Evolutionary conservation across 2,113 vertebrate species (phyloP).

Genomic region (Lucifuga dentata): DNA sequence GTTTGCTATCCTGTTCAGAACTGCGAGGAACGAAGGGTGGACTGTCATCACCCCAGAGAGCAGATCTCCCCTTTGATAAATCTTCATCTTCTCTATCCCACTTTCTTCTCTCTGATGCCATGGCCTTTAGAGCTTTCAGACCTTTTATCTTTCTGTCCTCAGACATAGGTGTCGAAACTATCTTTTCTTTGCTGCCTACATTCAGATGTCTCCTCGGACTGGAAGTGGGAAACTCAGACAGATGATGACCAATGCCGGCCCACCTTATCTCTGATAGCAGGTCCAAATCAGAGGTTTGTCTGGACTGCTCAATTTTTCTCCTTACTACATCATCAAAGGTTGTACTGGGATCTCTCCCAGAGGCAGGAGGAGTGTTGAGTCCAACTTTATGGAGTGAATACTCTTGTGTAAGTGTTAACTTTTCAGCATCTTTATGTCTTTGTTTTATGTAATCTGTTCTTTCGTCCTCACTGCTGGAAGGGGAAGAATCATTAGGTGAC

Average conservation of each 20-base stretch:
- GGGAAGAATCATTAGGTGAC: conserved; percentile 6
- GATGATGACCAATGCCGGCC: conserved; percentile 32
- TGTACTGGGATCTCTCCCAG: conserved; percentile 6
- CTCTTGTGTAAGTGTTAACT: conserved; percentile 1
- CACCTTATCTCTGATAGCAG: conserved; percentile 37
- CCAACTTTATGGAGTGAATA: not conserved
- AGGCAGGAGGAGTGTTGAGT: not conserved
- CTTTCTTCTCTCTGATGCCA: conserved; percentile 52
- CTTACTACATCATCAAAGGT: conserved; percentile 28
- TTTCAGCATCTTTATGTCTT: not conserved
- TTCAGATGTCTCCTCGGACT: conserved; percentile 9
- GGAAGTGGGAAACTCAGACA: conserved; percentile 22
- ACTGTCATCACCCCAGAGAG: conserved; percentile 4
- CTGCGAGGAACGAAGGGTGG: not conserved
- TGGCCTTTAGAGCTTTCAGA: conserved; percentile 63
- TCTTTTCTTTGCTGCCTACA: conserved; percentile 10
- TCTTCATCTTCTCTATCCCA: conserved; percentile 55
- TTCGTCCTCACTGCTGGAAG: conserved; percentile 32
- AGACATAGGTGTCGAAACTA: not conserved
- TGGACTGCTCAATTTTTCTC: conserved; percentile 16
- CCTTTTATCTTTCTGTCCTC: conserved; percentile 51
- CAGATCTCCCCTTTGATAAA: not conserved
- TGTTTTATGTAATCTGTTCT: conserved; percentile 15
- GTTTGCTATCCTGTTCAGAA: not conserved
- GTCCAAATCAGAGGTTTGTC: conserved; percentile 1